Evolutionary conservation across 92 coral and sea anemone genomes (phyloP), one percentile per base, ranked within the genome.

Genomic region (Galaxea fascicularis): DNA sequence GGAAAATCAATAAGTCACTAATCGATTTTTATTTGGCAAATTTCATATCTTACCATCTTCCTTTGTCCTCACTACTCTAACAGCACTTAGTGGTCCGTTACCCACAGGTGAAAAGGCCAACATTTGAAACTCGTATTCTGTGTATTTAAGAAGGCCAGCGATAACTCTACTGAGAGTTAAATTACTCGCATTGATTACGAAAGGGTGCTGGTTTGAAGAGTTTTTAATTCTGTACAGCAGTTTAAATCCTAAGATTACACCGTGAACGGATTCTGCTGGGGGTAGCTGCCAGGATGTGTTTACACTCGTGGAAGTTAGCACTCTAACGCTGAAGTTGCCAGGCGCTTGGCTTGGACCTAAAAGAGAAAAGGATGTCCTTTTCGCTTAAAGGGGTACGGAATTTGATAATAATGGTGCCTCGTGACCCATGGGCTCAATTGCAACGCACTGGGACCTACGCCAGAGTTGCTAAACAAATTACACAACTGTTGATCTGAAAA

Each of bases 271-370:
- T 29, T 45, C 74, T 78, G 7, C 74, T 56, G 47, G 79, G 20
- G 76, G 76, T 1, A n/a, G 49, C 31, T 71, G 58, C 76, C 76
- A 71, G 30, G 57, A 21, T n/a, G 51, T 80, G n/a, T 56, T 20
- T 16, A 26, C n/a, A 18, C 58, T 53, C 17, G 58, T 53, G n/a
- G 58, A 53, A 53, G 58, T 53, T 9, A 12, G 58, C 44, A 70
- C 74, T 0, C 60, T 86, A 8, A 26, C 85, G 22, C 28, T 69
- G 54, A 86, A 70, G 69, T 41, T 78, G 4, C 27, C 14, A 22
- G 90, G 90, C 5, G 85, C 49, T 15, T 60, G 67, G 31, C 64
- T 56, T 21, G 84, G 89, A 17, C 53, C 84, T 77, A 62, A 56
- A 77, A 65, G 60, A 16, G 18, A 24, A 24, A 31, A 18, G 0